These are phyloP conservation scores for Nematopogon swammerdamellus DNA, from an alignment of 2,888 invertebrate species.

Conservation along the genomic window DNA sequence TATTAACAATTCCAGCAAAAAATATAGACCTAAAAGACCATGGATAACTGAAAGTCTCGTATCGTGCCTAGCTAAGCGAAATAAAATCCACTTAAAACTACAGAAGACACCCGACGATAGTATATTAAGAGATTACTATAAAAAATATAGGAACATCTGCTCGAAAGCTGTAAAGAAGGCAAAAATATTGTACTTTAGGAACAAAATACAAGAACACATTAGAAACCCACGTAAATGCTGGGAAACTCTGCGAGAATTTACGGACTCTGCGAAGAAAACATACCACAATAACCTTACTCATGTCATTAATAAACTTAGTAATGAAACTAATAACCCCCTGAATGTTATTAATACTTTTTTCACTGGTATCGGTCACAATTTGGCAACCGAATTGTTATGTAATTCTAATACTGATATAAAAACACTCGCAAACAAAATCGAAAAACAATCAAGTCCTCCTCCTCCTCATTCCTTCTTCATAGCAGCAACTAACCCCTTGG, in stretches of 20 bases:
- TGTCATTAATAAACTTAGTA: background rate
- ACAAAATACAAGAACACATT: background rate
- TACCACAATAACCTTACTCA: background rate
- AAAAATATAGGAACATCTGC: constrained; percentile 3
- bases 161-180: background rate
- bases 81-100: background rate
- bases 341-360: background rate
- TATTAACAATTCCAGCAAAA: background rate
- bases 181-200: background rate
- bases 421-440: background rate
- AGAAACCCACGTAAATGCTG: background rate
- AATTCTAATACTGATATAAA: background rate
- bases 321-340: background rate
- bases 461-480: background rate
- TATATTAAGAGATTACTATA: background rate
- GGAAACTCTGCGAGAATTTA: background rate
- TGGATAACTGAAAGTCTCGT: constrained; percentile 1
- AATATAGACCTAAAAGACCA: background rate
- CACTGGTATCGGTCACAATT: background rate
- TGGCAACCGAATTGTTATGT: background rate
- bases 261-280: background rate
- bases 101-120: background rate
- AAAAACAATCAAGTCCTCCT: background rate
- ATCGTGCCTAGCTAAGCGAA: background rate
- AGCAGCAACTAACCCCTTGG: background rate